Evolutionary conservation across 2,113 vertebrate genomes (phyloP), one percentile per base, ranked within the genome.

Genomic region (Poecilia latipinna): DNA sequence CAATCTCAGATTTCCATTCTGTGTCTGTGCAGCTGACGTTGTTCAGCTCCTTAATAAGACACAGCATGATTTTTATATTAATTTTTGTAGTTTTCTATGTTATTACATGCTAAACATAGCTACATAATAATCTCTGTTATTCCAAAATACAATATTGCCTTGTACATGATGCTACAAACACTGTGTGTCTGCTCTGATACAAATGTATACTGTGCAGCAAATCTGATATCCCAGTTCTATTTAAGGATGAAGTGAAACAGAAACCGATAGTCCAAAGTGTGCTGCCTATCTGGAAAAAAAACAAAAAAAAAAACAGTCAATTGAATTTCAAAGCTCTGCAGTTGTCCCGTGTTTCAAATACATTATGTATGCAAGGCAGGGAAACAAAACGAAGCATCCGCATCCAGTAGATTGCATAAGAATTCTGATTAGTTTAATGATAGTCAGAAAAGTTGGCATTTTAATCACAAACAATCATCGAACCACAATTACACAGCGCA

Each of bases 341-440:
- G 22, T 33, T 54, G 68, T 79, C 76, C 83, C 69, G 54, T 75
- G 71, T 84, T 82, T 64, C 65, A 8, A 69, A 70, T 72, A 65
- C 72, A 32, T 62, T 32, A 77, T 42, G 22, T 5, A 57, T 74
- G 33, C 62, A 65, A 82, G 67, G 67, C 76, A 68, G 31, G 33
- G 69, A 78, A 70, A 74, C 8, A 33, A 82, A 44, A 29, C 4
- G 76, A 86, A 75, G 72, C 31, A 54, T 64, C 68, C 4, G 62
- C 76, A 72, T 61, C n/a, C 26, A 64, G 64, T 63, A 62, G 75
- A 84, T 83, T 75, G 33, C 80, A 70, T 61, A 74, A 26, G 75
- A 74, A 74, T 80, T 80, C 81, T 84, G 86, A 93, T 89, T 85
- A 78, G 32, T 71, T 83, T 89, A 86, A 92, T 89, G 82, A 84